These are phyloP conservation scores for Mungos mungo DNA, from an alignment of 2,113 vertebrate genomes.

Conservation along the genomic window DNA sequence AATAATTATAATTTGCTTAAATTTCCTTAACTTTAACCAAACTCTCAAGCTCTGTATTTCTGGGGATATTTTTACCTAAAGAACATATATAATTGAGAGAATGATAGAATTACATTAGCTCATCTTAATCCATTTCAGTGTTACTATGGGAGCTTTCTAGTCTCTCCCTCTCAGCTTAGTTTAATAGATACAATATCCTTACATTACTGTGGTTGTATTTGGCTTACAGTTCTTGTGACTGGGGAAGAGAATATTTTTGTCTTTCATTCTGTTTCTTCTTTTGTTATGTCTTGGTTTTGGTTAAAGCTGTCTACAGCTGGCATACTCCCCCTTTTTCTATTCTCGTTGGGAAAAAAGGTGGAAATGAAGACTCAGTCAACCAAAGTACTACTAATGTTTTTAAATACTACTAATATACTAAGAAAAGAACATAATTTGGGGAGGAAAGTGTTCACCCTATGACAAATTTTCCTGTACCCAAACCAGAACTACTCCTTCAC, in stretches of 20 bases:
- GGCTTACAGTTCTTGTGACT: neutral
- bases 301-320: neutral
- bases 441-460: neutral
- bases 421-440: neutral
- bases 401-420: neutral
- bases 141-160: constrained; percentile 45
- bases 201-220: neutral
- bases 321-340: neutral
- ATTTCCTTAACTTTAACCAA: neutral
- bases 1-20: neutral
- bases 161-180: neutral
- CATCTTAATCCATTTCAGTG: constrained; percentile 52
- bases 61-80: neutral
- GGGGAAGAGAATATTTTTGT: neutral
- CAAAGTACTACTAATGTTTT: neutral
- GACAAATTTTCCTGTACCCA: neutral
- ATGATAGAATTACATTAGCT: constrained; percentile 72
- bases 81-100: constrained; percentile 18
- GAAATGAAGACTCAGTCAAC: neutral
- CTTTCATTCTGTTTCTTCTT: neutral
- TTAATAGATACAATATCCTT: neutral
- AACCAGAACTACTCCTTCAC: neutral
- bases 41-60: neutral
- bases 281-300: neutral
- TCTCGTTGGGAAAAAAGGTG: neutral